Evolutionary conservation across 2,888 invertebrate species (phyloP).

Genomic region (Drosophila atripex): DNA sequence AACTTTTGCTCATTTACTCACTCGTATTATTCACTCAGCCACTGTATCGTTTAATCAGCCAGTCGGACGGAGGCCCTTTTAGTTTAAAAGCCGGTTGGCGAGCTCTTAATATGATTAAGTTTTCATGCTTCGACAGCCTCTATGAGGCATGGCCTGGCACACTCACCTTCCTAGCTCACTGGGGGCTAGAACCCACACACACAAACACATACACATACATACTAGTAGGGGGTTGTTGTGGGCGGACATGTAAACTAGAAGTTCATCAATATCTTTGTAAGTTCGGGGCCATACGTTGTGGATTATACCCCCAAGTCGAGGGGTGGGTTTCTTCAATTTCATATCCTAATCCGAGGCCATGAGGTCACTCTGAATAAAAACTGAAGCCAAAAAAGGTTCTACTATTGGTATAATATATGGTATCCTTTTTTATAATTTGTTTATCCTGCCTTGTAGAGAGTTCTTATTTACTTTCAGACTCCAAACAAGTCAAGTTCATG

Average conservation of each 20-base stretch:
- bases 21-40: constrained; percentile 34
- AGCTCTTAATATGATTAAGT: constrained; percentile 65
- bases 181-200: neutral
- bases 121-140: constrained; percentile 73
- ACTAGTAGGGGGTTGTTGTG: neutral
- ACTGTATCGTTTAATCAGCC: constrained; percentile 28
- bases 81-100: constrained; percentile 27
- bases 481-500: neutral
- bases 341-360: constrained; percentile 7
- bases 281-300: neutral
- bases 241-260: neutral
- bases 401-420: too few relatives aligned
- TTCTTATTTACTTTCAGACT: neutral
- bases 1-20: constrained; percentile 41
- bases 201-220: too few relatives aligned
- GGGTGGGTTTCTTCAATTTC: neutral
- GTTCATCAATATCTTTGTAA: constrained; percentile 11
- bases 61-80: constrained; percentile 19
- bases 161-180: neutral
- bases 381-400: neutral
- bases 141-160: too few relatives aligned
- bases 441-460: too few relatives aligned
- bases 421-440: too few relatives aligned
- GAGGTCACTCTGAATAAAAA: constrained; percentile 5
- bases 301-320: constrained; percentile 21